These are phyloP conservation scores for Syngnathus floridae DNA, from an alignment of 2,113 vertebrate genomes.

Conservation along the genomic window DNA sequence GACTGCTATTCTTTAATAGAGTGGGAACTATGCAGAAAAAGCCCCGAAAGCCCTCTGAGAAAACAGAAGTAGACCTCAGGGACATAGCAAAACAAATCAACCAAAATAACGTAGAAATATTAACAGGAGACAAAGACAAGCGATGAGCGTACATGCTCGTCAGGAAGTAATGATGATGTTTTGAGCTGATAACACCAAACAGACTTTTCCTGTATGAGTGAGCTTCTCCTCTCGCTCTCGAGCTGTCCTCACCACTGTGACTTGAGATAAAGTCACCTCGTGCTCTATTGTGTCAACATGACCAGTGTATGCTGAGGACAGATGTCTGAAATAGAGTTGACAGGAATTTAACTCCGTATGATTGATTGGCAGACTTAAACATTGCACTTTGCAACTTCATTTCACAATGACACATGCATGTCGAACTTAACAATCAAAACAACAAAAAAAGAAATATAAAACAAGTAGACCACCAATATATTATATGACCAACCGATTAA, in stretches of 20 bases:
- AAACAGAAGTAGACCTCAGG: slow-evolving; percentile 17
- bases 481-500: neutral
- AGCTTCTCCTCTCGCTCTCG: slow-evolving; percentile 15
- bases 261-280: slow-evolving; percentile 6
- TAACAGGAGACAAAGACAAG: slow-evolving; percentile 13
- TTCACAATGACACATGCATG: neutral
- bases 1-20: slow-evolving; percentile 22
- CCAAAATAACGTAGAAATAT: slow-evolving; percentile 20
- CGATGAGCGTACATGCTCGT: neutral
- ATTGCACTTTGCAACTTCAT: neutral
- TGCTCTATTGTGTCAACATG: slow-evolving; percentile 37
- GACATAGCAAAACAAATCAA: slow-evolving; percentile 28
- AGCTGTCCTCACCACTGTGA: slow-evolving; percentile 21
- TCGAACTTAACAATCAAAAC: neutral
- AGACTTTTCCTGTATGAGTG: slow-evolving; percentile 30
- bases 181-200: slow-evolving; percentile 38
- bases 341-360: slow-evolving; percentile 21
- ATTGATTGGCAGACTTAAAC: neutral
- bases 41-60: slow-evolving; percentile 28
- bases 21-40: slow-evolving; percentile 41
- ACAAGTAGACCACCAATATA: neutral
- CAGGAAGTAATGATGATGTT: slow-evolving; percentile 31
- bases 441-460: no score
- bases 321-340: slow-evolving; percentile 35
- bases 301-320: slow-evolving; percentile 24